Conservation (phyloP, 2,888 invertebrate genomes). For the Xestia sexstrigata region DNA sequence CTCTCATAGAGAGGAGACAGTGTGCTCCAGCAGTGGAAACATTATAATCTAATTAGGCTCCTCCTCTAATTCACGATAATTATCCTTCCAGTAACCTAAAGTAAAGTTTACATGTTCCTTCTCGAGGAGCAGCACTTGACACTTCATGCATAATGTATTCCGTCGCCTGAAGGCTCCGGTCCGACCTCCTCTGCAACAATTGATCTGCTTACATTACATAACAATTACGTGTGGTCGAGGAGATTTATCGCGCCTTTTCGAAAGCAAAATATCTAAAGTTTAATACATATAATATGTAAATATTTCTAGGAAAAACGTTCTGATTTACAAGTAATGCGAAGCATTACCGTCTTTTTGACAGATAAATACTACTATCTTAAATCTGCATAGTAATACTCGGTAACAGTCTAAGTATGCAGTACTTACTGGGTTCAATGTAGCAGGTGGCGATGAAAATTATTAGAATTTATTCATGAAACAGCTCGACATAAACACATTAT, state of each 20-base stretch:
- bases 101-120: constrained; percentile 16
- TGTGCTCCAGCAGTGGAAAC: too few relatives aligned
- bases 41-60: too few relatives aligned
- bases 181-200: background rate
- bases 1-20: too few relatives aligned
- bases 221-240: background rate
- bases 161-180: background rate
- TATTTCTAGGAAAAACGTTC: background rate
- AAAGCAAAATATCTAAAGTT: background rate
- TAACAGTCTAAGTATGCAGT: too few relatives aligned
- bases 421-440: background rate
- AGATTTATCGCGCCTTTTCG: background rate
- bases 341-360: too few relatives aligned
- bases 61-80: background rate
- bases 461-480: background rate
- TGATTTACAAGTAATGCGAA: too few relatives aligned
- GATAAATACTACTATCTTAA: background rate
- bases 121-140: background rate
- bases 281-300: background rate
- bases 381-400: background rate
- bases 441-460: background rate
- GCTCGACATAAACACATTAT: background rate
- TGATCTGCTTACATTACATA: constrained; percentile 55
- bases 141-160: background rate
- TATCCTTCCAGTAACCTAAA: constrained; percentile 13